These are phyloP conservation scores for Heteronetta atricapilla DNA, from an alignment of 2,113 vertebrate species.

Conservation along the genomic window DNA sequence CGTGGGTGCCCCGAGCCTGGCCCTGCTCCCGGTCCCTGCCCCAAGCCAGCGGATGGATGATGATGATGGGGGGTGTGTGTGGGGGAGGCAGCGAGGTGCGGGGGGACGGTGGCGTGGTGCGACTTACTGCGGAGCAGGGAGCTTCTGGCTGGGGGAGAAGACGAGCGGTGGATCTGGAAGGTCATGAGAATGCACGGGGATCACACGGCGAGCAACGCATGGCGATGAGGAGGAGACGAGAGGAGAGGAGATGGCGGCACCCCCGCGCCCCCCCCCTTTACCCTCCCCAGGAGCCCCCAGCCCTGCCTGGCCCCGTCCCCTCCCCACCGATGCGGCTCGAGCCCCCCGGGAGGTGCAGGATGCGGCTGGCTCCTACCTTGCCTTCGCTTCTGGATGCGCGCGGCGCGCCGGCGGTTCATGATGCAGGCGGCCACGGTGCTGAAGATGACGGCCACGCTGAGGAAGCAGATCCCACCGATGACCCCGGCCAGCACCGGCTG, in stretches of 20 bases:
- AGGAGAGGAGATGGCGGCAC: neutral
- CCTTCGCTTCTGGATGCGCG: conserved; percentile 65
- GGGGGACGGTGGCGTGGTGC: neutral
- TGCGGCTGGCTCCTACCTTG: conserved; percentile 60
- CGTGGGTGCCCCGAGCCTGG: rapidly evolving
- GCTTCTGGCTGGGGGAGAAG: conserved; percentile 77
- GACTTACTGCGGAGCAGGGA: conserved; percentile 78
- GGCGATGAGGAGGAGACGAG: neutral
- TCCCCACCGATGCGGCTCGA: rapidly evolving
- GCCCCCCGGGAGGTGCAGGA: neutral
- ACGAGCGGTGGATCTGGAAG: conserved; percentile 80
- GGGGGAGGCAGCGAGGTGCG: neutral
- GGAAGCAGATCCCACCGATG: conserved; percentile 90
- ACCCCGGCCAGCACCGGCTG: conserved; percentile 90
- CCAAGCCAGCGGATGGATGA: neutral
- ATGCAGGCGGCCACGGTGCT: conserved; percentile 87
- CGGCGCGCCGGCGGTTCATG: conserved; percentile 84
- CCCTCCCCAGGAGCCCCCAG: neutral
- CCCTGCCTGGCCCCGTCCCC: neutral
- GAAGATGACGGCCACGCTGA: conserved; percentile 87
- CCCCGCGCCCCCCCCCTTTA: neutral
- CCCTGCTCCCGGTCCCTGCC: neutral
- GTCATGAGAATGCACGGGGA: conserved; percentile 65
- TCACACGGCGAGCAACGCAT: conserved; percentile 31
- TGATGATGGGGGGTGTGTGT: too few relatives aligned